Percentiles rank a stretch among this genome's conserved stretches.
Evolutionary conservation across 2,888 invertebrate genomes (phyloP).

Genomic region (Arctia plantaginis): DNA sequence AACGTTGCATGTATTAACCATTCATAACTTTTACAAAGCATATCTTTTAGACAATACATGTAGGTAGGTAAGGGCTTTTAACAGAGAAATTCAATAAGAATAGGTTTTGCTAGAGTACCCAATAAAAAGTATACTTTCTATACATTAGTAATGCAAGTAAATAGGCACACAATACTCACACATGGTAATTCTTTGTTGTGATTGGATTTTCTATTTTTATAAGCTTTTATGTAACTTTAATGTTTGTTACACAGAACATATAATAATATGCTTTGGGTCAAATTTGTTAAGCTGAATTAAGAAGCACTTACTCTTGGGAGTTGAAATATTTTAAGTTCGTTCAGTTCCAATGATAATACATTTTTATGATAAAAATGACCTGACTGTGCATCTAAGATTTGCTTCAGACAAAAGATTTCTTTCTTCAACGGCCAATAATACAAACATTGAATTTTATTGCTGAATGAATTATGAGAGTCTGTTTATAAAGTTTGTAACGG

Average conservation of each 20-base stretch:
- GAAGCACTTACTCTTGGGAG: no score
- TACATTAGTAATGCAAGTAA: not conserved
- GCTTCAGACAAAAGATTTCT: no score
- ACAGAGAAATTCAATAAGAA: not conserved
- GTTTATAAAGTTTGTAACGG: not conserved
- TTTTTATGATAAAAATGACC: not conserved
- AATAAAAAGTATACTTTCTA: not conserved
- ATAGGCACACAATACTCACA: not conserved
- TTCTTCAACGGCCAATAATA: no score
- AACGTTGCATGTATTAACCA: constrained; percentile 16
- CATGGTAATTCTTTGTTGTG: not conserved
- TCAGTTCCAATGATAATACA: not conserved
- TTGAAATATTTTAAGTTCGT: not conserved
- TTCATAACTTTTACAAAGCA: not conserved
- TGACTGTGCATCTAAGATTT: no score
- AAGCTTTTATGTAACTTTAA: not conserved
- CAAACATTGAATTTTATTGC: no score
- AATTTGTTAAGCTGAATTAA: no score
- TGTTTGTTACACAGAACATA: not conserved
- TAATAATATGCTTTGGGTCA: not conserved
- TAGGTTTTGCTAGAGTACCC: not conserved
- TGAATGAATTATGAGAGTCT: no score
- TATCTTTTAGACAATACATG: not conserved
- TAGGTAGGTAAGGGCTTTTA: not conserved
- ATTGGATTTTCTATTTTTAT: not conserved